Percentiles rank a stretch among this genome's conserved stretches.
Conservation (phyloP, 2,797 vertebrate species). For the Oophaga sylvatica region DNA sequence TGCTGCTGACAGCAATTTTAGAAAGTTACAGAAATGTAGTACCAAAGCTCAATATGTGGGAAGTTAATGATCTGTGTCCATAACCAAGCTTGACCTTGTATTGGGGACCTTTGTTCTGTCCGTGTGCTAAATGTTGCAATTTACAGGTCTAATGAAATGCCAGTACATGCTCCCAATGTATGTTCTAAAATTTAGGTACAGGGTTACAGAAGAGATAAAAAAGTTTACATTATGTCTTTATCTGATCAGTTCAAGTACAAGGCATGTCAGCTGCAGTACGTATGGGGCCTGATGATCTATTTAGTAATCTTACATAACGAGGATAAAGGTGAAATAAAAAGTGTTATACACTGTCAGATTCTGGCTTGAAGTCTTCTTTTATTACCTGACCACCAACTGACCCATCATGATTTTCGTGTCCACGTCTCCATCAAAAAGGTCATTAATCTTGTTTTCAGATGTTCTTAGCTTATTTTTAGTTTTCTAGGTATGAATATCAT, state of each 20-base stretch:
- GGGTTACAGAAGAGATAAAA: background rate
- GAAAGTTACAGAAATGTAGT: background rate
- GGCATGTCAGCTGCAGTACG: too few species aligned
- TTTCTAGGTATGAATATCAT: too few species aligned
- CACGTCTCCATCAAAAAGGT: too few species aligned
- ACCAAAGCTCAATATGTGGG: background rate
- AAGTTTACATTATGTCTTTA: background rate
- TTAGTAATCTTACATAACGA: background rate
- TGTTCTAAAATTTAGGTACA: constrained; percentile 4
- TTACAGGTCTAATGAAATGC: background rate
- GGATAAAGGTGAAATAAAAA: background rate
- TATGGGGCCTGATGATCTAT: background rate
- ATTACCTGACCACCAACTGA: too few species aligned
- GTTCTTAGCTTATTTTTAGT: too few species aligned
- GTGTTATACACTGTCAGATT: background rate
- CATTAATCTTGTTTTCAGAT: too few species aligned
- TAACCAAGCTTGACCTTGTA: constrained; percentile 1
- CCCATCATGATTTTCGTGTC: too few species aligned
- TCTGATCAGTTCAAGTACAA: background rate
- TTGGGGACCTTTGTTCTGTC: constrained; percentile 34
- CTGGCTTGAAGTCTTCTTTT: too few species aligned
- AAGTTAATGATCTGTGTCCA: background rate
- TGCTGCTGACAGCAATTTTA: background rate
- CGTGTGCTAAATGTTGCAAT: constrained; percentile 41
- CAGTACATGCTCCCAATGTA: background rate